phyloP scores from a whole-genome alignment of 2,888 invertebrate genomes.

The Fissipunctia ypsillon region DNA sequence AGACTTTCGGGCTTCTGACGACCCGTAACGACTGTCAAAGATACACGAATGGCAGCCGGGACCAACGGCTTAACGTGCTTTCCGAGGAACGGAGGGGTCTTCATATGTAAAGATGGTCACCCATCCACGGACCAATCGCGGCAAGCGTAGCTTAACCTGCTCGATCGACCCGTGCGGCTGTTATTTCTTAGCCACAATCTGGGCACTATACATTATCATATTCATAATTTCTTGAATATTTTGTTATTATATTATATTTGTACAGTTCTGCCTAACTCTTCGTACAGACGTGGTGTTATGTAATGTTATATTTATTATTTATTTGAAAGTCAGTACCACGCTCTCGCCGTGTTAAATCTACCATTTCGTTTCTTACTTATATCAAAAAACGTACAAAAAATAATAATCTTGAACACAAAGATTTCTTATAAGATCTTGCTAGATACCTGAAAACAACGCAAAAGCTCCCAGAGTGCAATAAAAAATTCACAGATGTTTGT shows the following conservation, averaged over 20 bases:
- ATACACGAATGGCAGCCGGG: no score
- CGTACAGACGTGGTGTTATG: neutral
- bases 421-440: constrained; percentile 19
- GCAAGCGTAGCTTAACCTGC: no score
- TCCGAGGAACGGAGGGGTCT: no score
- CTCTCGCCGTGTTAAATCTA: neutral
- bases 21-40: no score
- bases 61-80: no score
- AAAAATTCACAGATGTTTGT: constrained; percentile 55
- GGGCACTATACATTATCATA: constrained; percentile 25
- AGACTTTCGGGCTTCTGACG: no score
- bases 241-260: neutral
- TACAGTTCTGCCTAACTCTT: neutral
- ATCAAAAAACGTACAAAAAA: neutral
- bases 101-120: no score
- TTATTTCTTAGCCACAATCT: no score
- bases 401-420: constrained; percentile 24
- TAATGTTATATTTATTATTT: neutral
- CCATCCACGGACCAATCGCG: no score
- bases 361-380: neutral
- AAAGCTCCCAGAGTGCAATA: constrained; percentile 48
- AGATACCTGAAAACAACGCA: constrained; percentile 33
- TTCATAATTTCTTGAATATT: constrained; percentile 9
- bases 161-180: no score
- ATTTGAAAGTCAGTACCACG: neutral